Evolutionary conservation across 1,140 invertebrate species (phyloP).

Genomic region (Eciton burchellii): DNA sequence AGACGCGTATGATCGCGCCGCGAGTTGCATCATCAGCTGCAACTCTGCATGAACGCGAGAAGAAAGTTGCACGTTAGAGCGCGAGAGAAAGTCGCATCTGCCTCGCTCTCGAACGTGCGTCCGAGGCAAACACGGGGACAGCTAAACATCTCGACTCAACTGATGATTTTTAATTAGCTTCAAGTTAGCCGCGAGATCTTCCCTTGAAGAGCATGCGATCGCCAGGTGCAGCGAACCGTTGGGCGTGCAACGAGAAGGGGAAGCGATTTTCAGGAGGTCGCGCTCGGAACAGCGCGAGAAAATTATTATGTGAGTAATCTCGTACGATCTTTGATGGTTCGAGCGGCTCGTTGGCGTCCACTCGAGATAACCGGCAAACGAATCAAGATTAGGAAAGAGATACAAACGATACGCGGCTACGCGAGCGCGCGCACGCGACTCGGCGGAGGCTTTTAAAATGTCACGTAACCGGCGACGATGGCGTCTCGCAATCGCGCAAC

Average conservation of each 20-base stretch:
- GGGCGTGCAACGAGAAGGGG: no score
- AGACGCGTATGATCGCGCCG: background rate
- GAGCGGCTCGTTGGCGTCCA: background rate
- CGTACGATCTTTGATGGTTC: background rate
- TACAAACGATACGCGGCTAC: background rate
- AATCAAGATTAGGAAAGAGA: background rate
- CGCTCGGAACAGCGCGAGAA: no score
- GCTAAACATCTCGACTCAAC: no score
- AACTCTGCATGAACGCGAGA: background rate
- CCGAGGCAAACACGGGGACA: no score
- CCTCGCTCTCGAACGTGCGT: no score
- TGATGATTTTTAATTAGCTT: no score
- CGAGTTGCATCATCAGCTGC: background rate
- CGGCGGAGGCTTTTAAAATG: background rate
- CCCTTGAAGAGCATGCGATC: no score
- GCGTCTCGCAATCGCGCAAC: constrained; percentile 31
- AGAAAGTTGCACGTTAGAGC: background rate
- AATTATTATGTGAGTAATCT: no score
- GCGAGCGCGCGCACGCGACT: constrained; percentile 1
- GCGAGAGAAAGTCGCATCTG: no score
- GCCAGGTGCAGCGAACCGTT: no score
- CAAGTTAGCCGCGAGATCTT: no score
- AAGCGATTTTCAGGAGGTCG: no score
- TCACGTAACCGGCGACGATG: constrained; percentile 36
- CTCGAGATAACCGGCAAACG: background rate